Conservation (phyloP, 2,888 invertebrate species). For the Uloborus plumipes region DNA sequence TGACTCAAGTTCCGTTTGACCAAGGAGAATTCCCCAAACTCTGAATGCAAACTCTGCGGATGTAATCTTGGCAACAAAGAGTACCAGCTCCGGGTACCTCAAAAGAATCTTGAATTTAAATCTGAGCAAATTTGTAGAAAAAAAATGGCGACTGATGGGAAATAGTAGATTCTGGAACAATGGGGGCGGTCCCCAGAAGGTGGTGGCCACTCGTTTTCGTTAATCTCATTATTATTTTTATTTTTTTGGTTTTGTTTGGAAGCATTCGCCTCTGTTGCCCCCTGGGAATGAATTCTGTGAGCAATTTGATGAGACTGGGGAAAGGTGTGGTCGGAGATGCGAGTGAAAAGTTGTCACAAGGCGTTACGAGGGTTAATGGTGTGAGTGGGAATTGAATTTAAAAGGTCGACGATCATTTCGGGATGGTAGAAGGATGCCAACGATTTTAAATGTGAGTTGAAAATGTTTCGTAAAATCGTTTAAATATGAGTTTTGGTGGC, state of each 20-base stretch:
- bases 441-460: too few relatives aligned
- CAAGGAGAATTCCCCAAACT: too few relatives aligned
- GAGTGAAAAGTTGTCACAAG: background rate
- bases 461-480: too few relatives aligned
- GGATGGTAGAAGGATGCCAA: too few relatives aligned
- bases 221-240: too few relatives aligned
- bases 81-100: constrained; percentile 6
- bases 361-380: background rate
- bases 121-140: constrained; percentile 27
- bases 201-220: too few relatives aligned
- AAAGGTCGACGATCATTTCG: too few relatives aligned
- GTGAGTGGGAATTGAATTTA: background rate
- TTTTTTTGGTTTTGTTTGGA: too few relatives aligned
- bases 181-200: too few relatives aligned
- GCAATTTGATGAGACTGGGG: constrained; percentile 26
- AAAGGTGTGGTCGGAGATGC: too few relatives aligned
- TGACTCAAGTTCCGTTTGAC: too few relatives aligned
- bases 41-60: background rate
- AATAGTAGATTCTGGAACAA: constrained; percentile 21
- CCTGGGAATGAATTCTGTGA: constrained; percentile 2
- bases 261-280: background rate
- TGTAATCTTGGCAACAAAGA: constrained; percentile 18
- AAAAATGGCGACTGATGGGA: constrained; percentile 14
- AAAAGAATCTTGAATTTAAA: constrained; percentile 37
- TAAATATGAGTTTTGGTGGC: too few relatives aligned